Evolutionary conservation across 2,797 vertebrate genomes (phyloP), one percentile per base, ranked within the genome.

Genomic region (Moxostoma hubbsi): DNA sequence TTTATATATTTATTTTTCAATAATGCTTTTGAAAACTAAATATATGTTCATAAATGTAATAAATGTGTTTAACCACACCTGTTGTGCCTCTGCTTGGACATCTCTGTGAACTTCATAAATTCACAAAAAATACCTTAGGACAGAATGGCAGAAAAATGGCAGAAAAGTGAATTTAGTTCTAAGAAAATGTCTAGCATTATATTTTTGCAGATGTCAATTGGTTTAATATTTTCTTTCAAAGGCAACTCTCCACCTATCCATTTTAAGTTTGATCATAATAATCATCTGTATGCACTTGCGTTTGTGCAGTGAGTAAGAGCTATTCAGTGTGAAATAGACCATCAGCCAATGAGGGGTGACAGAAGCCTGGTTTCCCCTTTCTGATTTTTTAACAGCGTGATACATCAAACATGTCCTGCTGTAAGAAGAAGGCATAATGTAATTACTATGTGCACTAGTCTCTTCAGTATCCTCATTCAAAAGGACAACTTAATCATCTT

Each of bases 401-500:
- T 84, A 80, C 36, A 80, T 85, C 79, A 86, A 76, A 80, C 81
- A 65, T 84, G 79, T 77, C 62, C 75, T 53, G 53, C 65, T 68
- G 63, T 55, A 82, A 85, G 81, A 79, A 75, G 68, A 83, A 68
- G 70, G 62, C 79, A n/a, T n/a, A 79, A 59, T 77, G 73, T 77
- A 84, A 85, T 86, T 73, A 75, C 58, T 73, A 58, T 71, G 68
- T 74, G 72, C 58, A 49, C 70, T 70, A 68, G 64, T 75, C 82
- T 82, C 73, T 75, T 85, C 84, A 73, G 77, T 54, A 75, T 46
- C 50, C 58, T 55, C 69, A 65, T 80, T 81, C 80, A 81, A 85
- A 82, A 79, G 73, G 72, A 86, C 82, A 85, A 77, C 75, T 86
- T 82, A 74, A 85, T 86, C 78, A 85, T 85, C 72, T 85, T 85